Evolutionary conservation across 1,140 invertebrate species (phyloP), one percentile per base, ranked within the genome.

Genomic region (Gonioctena quinquepunctata): DNA sequence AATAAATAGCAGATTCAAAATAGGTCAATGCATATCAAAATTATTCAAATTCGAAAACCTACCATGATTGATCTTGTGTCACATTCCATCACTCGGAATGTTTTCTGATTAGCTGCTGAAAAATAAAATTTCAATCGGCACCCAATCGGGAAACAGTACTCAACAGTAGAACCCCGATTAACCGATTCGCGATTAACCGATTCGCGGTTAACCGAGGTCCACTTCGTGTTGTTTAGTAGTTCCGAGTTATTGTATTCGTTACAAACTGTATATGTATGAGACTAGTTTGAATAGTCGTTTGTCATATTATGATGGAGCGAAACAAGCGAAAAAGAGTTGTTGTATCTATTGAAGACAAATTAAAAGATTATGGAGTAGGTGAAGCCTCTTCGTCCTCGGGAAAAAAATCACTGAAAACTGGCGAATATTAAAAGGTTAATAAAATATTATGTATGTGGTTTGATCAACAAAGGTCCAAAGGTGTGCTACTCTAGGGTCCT

Each of bases 381-480:
- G 22, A 26, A 11, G 23, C 33, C 2, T 33, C 27, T 21, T 42
- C 56, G 5, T n/a, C 0, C 4, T 28, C 19, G 7, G 16, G 48
- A n/a, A 33, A 28, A 48, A 68, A 68, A 68, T 48, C 57, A 4
- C 57, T 50, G 33, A 52, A 68, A 25, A 19, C 2, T 21, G 28
- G 16, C 21, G 56, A 68, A 33, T 62, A 59, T 42, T 13, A 67
- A 42, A 67, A 59, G 21, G 42, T 61, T 11, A 56, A 67, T 13
- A 2, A 67, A 27, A 33, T 21, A 22, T 49, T 68, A n/a, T 52
- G 49, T 16, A 28, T 52, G 13, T 69, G 60, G 68, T 69, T 69
- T 54, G 26, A 19, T 7, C 68, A 64, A 27, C 48, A 64, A 52
- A 21, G 68, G 4, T 11, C n/a, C 4, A 25, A 27, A 64, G 60